phyloP scores from a whole-genome alignment of 2,888 invertebrate species.

The Xiphydria camelus region DNA sequence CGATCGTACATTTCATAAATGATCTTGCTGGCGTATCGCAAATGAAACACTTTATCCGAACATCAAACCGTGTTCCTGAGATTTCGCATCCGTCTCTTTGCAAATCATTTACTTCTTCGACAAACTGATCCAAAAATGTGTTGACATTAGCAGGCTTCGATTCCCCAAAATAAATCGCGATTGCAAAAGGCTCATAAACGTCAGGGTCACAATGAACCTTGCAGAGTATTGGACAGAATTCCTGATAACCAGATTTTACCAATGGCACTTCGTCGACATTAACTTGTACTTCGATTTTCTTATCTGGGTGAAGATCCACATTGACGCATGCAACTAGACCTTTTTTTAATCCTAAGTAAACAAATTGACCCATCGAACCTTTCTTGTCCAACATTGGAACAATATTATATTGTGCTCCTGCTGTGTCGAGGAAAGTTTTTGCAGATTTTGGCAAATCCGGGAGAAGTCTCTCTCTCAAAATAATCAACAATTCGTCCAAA shows the following conservation, averaged over 20 bases:
- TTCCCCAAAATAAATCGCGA: background rate
- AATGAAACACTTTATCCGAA: constrained; percentile 1
- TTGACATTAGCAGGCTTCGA: background rate
- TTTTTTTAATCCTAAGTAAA: constrained; percentile 1
- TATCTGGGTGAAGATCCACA: background rate
- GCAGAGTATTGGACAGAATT: background rate
- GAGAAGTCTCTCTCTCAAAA: constrained; percentile 10
- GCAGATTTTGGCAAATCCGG: constrained; percentile 5
- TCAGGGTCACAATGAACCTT: background rate
- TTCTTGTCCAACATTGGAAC: constrained; percentile 12
- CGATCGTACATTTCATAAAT: constrained; percentile 2
- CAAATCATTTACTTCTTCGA: background rate
- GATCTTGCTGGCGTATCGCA: constrained; percentile 5
- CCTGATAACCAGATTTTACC: background rate
- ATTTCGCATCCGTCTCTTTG: background rate
- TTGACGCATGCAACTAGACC: background rate
- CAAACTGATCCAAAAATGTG: background rate
- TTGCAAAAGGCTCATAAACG: background rate
- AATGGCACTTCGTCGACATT: background rate
- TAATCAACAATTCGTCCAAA: constrained; percentile 9
- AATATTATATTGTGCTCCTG: constrained; percentile 1
- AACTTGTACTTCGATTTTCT: background rate
- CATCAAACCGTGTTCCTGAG: background rate
- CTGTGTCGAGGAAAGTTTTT: constrained; percentile 8
- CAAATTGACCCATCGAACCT: background rate